Base-by-base conservation (phyloP, 2,113 vertebrate genomes). In the Origma solitaria region DNA sequence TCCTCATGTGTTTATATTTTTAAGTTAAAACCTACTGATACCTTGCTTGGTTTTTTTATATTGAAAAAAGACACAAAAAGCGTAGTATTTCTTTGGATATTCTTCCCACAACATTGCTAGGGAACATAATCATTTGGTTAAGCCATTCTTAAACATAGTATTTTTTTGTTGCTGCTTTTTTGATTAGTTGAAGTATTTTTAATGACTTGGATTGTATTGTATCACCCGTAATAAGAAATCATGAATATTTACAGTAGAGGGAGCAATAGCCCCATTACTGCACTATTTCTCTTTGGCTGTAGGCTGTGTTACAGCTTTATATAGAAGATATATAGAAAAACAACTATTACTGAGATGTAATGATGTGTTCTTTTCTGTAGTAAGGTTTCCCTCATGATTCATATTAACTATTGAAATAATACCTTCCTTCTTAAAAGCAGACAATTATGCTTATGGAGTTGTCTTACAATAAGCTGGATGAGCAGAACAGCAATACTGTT, bases 191-290 rank as follows among this genome's bases (percentile, higher is more conserved):
- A 83, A 56, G 50, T 54, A 16, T 80, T 92, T 71, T 69, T 83
- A 77, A 50, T 58, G 13, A 37, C 30, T 90, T 88, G 30, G 47
- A 49, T 47, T 70, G 25, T 17, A 70, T 62, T 40, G 12, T 73
- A 57, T 77, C 71, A 88, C 38, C 64, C 88, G 37, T 65, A 53
- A 31, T 64, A 89, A 78, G 82, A 86, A 95, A 82, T 80, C 73
- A 86, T 86, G 79, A 68, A 56, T 79, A 79, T 97, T 98, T 97
- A 97, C 98, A 95, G 96, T 95, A 98, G 98, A 98, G 97, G 98
- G 98, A 98, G 98, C 98, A 98, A 68, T 97, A 97, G 81, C 86
- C 97, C 93, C 58, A n/a, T 82, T 58, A 49, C 96, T 97, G 73
- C 35, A 82, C 17, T 73, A 10, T 76, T 96, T 79, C 68, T 73